Evolutionary conservation across 2,888 invertebrate genomes (phyloP), one percentile per base, ranked within the genome.

Genomic region (Vesta saturnalis): DNA sequence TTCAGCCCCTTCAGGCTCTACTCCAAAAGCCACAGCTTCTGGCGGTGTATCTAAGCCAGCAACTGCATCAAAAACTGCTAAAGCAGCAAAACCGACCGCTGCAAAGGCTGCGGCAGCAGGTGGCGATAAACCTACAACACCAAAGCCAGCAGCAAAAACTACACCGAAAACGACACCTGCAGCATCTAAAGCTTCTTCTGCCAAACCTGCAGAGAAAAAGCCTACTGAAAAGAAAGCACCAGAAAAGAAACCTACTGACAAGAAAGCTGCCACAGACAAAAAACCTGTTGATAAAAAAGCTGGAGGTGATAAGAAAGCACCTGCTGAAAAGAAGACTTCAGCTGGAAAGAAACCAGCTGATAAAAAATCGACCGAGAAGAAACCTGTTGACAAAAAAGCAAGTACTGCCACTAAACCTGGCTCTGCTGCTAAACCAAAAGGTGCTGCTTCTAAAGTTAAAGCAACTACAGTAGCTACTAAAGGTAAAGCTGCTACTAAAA

Each of bases 161-260:
- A 16, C 16, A 49, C 16, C 49, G 10, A 49, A 43, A 43, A 2
- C 43, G 14, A n/a, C 43, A 23, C n/a, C 64, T 47, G 64, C 69
- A 1, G 83, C 85, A 66, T 81, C 85, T 10, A 79, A 79, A 39
- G 72, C 87, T 57, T 85, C 85, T 14, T 82, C 86, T 8, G 81
- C 85, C 0, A 86, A 86, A 72, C 83, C 86, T 22, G 81, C 2
- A 87, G 87, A 77, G 86, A 86, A 43, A 43, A 43, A 49, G 16
- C 49, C 49, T 15, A 79, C 82, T 18, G 60, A 59, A n/a, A 59
- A 86, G 14, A 76, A 85, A 8, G 79, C 84, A 2, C 74, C n/a
- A n/a, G n/a, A n/a, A n/a, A n/a, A n/a, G n/a, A n/a, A n/a, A n/a
- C n/a, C 80, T 5, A 76, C 79, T 14, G 67, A 15, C 5, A 15